Evolutionary conservation across 2,797 vertebrate species (phyloP), one percentile per base, ranked within the genome.

Genomic region (Carapus acus): DNA sequence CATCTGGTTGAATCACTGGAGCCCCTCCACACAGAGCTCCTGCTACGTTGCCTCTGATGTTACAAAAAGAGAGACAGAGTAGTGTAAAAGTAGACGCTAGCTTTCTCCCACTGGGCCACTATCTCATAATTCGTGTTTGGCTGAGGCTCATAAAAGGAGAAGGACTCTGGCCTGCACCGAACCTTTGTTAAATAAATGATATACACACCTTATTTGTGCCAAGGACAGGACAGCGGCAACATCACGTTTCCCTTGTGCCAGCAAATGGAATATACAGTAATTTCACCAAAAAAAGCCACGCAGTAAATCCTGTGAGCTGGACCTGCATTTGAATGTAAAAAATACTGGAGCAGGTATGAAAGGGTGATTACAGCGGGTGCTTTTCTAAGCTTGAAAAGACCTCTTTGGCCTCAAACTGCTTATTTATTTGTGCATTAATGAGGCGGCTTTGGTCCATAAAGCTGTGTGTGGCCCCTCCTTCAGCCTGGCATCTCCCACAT

Each of bases 341-440:
- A 54, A 44, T 21, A 27, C 24, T 27, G 19, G 55, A 45, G 53
- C 3, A 16, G 16, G 16, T 40, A 33, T 49, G 49, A 63, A 56
- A 68, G 49, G 39, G 15, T 3, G 76, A 76, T 79, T 79, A 69
- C 7, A 62, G 24, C 27, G 45, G 58, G 49, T 8, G 56, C 29
- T 54, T 65, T 65, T 61, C 46, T 60, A 62, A 79, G 58, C 73
- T 58, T 39, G 49, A 44, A 51, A 43, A 69, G 65, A 66, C 69
- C 61, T 63, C 31, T 36, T n/a, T 15, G 13, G 57, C 49, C 61
- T 44, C 53, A 69, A 81, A 73, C 45, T 72, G 55, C 64, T 74
- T 71, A 80, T 83, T 85, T 76, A 80, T 82, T 81, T 83, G 74
- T 84, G 77, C 78, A 80, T 86, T 84, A 78, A 88, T 86, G 75